phyloP scores from a whole-genome alignment of 2,797 vertebrate genomes.

The Forpus xanthops region DNA sequence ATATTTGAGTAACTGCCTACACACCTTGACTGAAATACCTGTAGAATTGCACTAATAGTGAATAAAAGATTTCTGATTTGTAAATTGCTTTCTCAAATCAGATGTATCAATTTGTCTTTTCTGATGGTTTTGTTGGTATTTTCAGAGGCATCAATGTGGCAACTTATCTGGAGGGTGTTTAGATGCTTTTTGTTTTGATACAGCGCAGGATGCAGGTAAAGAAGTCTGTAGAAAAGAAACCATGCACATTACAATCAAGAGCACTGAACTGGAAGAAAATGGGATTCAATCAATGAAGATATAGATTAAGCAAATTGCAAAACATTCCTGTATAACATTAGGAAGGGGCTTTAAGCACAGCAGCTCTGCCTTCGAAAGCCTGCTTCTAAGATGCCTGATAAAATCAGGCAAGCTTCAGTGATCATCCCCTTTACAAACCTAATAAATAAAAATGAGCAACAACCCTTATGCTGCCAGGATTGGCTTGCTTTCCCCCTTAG shows the following conservation, averaged over 20 bases:
- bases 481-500: not conserved
- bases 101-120: accelerated
- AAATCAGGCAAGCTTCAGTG: not conserved
- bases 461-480: not conserved
- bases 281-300: not conserved
- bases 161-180: not conserved
- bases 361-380: not conserved
- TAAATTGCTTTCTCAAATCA: not conserved
- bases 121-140: not conserved
- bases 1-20: not conserved
- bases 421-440: not conserved
- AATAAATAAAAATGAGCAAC: not conserved
- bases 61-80: not conserved
- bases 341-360: not conserved
- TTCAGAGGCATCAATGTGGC: not conserved
- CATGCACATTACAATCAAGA: not conserved
- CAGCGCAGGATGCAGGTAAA: not conserved
- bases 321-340: not conserved
- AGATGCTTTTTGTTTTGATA: not conserved
- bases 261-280: not conserved
- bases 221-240: not conserved
- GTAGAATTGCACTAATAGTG: not conserved
- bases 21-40: not conserved
- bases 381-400: not conserved
- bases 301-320: not conserved